Percentiles rank a stretch among this genome's conserved stretches.
These are phyloP conservation scores for Dendropsophus ebraccatus DNA, from an alignment of 2,113 vertebrate species.

Conservation along the genomic window DNA sequence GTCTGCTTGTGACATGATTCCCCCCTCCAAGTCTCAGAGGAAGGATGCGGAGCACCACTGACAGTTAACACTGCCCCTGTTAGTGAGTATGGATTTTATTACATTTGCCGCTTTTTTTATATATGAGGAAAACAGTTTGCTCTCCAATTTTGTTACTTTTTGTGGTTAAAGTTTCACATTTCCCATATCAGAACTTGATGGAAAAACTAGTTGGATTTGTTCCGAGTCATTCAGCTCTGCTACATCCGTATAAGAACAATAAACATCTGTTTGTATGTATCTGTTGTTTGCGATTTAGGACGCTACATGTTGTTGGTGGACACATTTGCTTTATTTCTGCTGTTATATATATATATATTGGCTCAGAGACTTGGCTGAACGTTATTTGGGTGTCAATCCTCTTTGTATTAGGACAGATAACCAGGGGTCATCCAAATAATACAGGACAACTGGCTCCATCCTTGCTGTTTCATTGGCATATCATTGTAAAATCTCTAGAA, in stretches of 20 bases:
- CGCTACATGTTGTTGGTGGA: not conserved
- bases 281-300: not conserved
- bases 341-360: not conserved
- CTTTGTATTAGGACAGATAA: conserved; percentile 17
- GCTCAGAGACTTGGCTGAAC: conserved; percentile 9
- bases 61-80: no score
- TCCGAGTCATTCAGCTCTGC: not conserved
- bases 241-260: not conserved
- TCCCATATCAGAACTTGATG: no score
- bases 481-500: conserved; percentile 14
- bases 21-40: no score
- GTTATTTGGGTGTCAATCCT: not conserved
- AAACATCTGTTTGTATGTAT: conserved; percentile 1
- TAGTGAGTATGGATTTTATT: no score
- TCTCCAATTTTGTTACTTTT: no score
- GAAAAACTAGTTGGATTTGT: no score
- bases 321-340: not conserved
- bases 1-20: no score
- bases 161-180: no score
- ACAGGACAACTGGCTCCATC: conserved; percentile 17
- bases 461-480: conserved; percentile 13
- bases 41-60: no score
- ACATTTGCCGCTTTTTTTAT: no score
- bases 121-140: no score
- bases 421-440: not conserved